Percentiles rank a stretch among this genome's conserved stretches.
Evolutionary conservation across 2,113 vertebrate species (phyloP).

Genomic region (Corythoichthys haematopterus): DNA sequence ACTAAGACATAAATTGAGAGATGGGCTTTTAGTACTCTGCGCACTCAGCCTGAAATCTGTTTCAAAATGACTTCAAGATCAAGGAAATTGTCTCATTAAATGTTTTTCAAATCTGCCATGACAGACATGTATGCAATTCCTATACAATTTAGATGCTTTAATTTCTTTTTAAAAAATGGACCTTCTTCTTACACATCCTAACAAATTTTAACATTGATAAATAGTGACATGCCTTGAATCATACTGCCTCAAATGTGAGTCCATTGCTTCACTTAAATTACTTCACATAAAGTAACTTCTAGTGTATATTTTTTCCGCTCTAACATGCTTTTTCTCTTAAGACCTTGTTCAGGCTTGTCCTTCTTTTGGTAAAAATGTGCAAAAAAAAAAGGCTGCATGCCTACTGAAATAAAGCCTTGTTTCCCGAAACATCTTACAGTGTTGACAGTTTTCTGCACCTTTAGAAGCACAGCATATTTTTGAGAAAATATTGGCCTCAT

Average conservation of each 20-base stretch:
- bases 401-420: background rate
- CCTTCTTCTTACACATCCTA: too few relatives aligned
- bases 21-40: too few relatives aligned
- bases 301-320: background rate
- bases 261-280: constrained; percentile 1
- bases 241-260: background rate
- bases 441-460: background rate
- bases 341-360: background rate
- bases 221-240: background rate
- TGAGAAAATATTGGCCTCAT: background rate
- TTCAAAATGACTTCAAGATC: too few relatives aligned
- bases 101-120: too few relatives aligned
- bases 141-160: too few relatives aligned
- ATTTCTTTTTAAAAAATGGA: too few relatives aligned
- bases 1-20: too few relatives aligned
- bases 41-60: too few relatives aligned
- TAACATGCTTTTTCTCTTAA: constrained; percentile 2
- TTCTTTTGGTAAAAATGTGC: background rate
- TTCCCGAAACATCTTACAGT: background rate
- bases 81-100: too few relatives aligned
- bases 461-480: background rate
- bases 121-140: too few relatives aligned
- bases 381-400: background rate
- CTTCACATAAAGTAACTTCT: background rate
- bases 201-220: too few relatives aligned